phyloP scores from a whole-genome alignment of 2,888 invertebrate species.

The Apoderus coryli region DNA sequence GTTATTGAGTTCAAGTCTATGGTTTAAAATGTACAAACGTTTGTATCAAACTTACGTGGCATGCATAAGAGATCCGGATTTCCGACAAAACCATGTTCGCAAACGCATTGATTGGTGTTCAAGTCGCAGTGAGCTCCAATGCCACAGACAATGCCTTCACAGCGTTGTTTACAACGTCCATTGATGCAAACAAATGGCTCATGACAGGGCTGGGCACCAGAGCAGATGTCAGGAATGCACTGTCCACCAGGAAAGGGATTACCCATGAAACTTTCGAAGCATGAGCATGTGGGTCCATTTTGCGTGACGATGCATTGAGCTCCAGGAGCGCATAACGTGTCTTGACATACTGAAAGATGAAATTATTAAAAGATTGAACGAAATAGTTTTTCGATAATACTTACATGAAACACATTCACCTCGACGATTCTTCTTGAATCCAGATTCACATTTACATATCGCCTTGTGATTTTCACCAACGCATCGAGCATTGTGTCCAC shows the following conservation, averaged over 20 bases:
- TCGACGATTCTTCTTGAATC: conserved; percentile 61
- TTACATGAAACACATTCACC: conserved; percentile 75
- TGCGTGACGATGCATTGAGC: conserved; percentile 77
- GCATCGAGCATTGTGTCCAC: conserved; percentile 75
- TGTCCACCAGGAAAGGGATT: conserved; percentile 86
- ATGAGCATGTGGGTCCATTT: conserved; percentile 76
- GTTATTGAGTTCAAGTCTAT: too few relatives aligned
- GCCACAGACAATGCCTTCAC: conserved; percentile 76
- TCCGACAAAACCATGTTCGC: conserved; percentile 76
- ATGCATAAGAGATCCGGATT: conserved; percentile 81
- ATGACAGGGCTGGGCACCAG: conserved; percentile 58
- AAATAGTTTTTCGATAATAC: conserved; percentile 21
- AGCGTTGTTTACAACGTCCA: conserved; percentile 78
- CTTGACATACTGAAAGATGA: conserved; percentile 53
- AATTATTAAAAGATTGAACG: not conserved
- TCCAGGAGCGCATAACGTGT: conserved; percentile 63
- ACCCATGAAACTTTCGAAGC: conserved; percentile 71
- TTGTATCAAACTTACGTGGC: conserved; percentile 67
- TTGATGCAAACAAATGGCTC: conserved; percentile 71
- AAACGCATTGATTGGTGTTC: conserved; percentile 67
- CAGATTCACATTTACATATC: conserved; percentile 76
- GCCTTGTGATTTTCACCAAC: conserved; percentile 79
- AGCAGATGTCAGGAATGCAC: conserved; percentile 71
- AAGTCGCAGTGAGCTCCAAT: conserved; percentile 77
- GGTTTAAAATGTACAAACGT: too few relatives aligned